These are phyloP conservation scores for Meandrina meandrites DNA, from an alignment of 92 coral and sea anemone species.

Conservation along the genomic window DNA sequence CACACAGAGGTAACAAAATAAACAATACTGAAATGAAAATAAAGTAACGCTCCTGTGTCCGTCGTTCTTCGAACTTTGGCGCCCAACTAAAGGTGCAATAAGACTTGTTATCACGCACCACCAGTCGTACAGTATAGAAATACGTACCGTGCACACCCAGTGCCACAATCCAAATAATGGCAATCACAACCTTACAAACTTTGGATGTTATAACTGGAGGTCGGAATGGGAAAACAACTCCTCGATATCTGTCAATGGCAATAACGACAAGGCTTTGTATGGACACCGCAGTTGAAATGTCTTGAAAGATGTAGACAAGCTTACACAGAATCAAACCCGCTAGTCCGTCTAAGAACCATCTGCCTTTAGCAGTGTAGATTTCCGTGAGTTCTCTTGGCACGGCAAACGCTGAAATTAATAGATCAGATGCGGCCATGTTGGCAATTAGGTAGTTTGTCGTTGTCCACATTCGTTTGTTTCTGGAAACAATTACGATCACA, in stretches of 20 bases:
- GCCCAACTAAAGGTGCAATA: conserved; percentile 18
- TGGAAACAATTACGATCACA: conserved; percentile 39
- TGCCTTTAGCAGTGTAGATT: conserved; percentile 23
- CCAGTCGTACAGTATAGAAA: conserved; percentile 18
- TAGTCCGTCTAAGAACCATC: conserved; percentile 35
- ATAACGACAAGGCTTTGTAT: conserved; percentile 49
- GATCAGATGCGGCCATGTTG: conserved; percentile 53
- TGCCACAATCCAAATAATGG: conserved; percentile 6
- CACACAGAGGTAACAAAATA: no score
- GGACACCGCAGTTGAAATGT: conserved; percentile 53
- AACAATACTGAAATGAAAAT: no score
- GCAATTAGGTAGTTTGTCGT: conserved; percentile 55
- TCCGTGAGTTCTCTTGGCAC: conserved; percentile 49
- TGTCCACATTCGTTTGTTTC: conserved; percentile 42
- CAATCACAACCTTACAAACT: conserved; percentile 9
- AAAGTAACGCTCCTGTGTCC: no score
- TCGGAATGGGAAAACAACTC: conserved; percentile 52
- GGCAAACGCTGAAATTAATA: conserved; percentile 30
- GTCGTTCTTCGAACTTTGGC: conserved; percentile 1
- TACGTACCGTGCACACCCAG: neutral
- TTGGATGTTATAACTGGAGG: conserved; percentile 2
- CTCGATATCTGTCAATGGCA: conserved; percentile 50
- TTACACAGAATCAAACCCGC: conserved; percentile 43
- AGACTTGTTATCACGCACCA: neutral
- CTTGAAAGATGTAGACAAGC: conserved; percentile 55